Evolutionary conservation across 2,888 invertebrate genomes (phyloP), one percentile per base, ranked within the genome.

Genomic region (Rhyacophila evoluta): DNA sequence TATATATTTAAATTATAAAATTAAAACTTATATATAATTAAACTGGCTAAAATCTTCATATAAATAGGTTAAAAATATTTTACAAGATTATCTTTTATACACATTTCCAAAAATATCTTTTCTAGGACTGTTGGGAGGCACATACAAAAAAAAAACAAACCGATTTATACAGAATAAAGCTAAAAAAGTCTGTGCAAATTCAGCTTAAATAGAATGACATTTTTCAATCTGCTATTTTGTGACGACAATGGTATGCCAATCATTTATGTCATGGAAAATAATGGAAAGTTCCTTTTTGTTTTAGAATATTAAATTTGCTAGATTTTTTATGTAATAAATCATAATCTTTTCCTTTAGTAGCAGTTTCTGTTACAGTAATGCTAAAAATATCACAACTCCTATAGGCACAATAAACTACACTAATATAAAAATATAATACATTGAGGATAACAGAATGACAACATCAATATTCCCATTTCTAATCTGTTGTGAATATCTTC

Each of bases 361-460:
- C 55, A 19, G 15, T 55, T 25, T 15, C 55, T 55, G 55, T 19
- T 19, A 55, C 12, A 55, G 19, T 55, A 55, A 55, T 8, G 19
- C 55, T 55, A 55, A 55, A 55, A 55, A 55, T 55, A 55, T 55
- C 55, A 55, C 55, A 55, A 55, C 55, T 55, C 25, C 55, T 55
- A 55, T 55, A 55, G 55, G 55, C 55, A 55, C 55, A 55, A 55
- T 19, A 8, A 8, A 55, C 55, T 55, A 55, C 55, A 10, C 55
- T 55, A 55, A 25, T 55, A 10, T 55, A 19, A 55, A 55, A 55
- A 55, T 55, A 1, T 25, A 55, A 55, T 15, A 55, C 8, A 0
- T 8, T 8, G 55, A 55, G 55, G 55, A 55, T 15, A 55, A 55
- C 19, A 55, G 10, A 25, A 25, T 25, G 55, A 19, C 8, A 55